These are phyloP conservation scores for Drosophila fungiperda DNA, from an alignment of 2,888 invertebrate genomes.

Conservation along the genomic window DNA sequence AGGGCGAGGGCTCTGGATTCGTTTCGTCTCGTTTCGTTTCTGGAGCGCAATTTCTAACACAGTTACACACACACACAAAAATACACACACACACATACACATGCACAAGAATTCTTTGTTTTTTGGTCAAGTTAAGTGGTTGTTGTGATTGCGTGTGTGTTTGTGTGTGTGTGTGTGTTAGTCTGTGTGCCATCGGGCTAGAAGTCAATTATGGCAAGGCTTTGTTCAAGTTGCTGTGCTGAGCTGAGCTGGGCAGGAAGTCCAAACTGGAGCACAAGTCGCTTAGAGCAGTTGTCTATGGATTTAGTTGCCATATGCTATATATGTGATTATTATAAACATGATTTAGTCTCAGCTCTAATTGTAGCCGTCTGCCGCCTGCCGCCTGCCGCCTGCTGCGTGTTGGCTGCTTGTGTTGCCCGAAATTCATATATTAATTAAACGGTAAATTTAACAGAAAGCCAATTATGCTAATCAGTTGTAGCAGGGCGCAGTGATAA, in stretches of 20 bases:
- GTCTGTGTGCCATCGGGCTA: slow-evolving; percentile 37
- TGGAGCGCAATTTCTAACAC: slow-evolving; percentile 48
- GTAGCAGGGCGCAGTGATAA: slow-evolving; percentile 39
- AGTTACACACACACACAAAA: slow-evolving; percentile 10
- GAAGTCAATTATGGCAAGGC: slow-evolving; percentile 73
- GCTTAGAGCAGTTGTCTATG: slow-evolving; percentile 46
- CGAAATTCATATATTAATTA: slow-evolving; percentile 73
- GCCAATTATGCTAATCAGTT: slow-evolving; percentile 77
- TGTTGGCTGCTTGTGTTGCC: slow-evolving; percentile 26
- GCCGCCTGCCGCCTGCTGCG: not conserved
- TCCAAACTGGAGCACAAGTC: slow-evolving; percentile 61
- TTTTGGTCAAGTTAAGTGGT: slow-evolving; percentile 1
- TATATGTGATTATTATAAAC: slow-evolving; percentile 10
- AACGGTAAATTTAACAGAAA: slow-evolving; percentile 79
- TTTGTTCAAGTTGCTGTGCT: slow-evolving; percentile 69
- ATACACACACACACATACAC: not conserved
- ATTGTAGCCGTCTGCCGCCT: slow-evolving; percentile 4
- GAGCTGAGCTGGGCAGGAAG: slow-evolving; percentile 52
- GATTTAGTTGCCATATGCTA: not conserved
- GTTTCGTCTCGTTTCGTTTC: slow-evolving; percentile 61
- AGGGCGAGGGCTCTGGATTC: slow-evolving; percentile 61
- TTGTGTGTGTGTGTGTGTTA: slow-evolving; percentile 14
- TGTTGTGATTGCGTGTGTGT: slow-evolving; percentile 23
- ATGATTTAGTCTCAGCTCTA: slow-evolving; percentile 6
- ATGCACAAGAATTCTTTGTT: not conserved